Base-by-base conservation (phyloP, 1,140 invertebrate genomes). In the Protaetia brevitarsis region DNA sequence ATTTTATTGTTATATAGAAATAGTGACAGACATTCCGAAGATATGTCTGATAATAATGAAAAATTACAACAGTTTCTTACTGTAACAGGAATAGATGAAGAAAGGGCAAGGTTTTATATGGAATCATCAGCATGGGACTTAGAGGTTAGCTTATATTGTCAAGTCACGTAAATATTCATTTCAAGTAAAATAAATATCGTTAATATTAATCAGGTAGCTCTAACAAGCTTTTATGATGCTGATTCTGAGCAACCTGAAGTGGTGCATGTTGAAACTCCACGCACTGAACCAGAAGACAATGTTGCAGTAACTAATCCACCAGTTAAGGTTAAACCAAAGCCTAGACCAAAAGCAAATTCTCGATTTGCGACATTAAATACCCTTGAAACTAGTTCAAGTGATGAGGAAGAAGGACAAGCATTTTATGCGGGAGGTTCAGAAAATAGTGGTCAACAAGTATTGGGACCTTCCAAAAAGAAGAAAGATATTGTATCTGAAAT, bases 371-470 rank as follows among this genome's bases (percentile, higher is more conserved):
- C 84, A 5, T 72, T 85, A 36, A 79, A 81, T 58, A 80, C 81
- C 2, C 68, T 85, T n/a, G 79, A 83, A 19, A 82, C 78, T 64
- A 82, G 80, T 2, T 82, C 80, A 76, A 81, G 83, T n/a, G 82
- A 83, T 64, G 82, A 85, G 77, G 83, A 83, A 80, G 75, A 76
- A 84, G 90, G 91, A 2, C 91, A 96, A 80, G 94, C 95, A 2
- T 98, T 97, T 80, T 98, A 97, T 83, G 95, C 95, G 28, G 96
- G 96, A 34, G 96, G 96, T 2, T 97, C 95, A 2, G 90, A 95
- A 75, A 85, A 89, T 60, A 97, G 95, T 75, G 97, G 97, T 2
- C 96, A 99, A 78, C 96, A 99, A 82, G 91, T 99, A 56, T 73
- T 99, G 64, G 97, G 96, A 0, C 96, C 96, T 23, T 86, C 89